Percentiles rank a stretch among this genome's conserved stretches.
Evolutionary conservation across 35 echinoderm and acorn worm species (phyloP).

Genomic region (Apostichopus californicus): DNA sequence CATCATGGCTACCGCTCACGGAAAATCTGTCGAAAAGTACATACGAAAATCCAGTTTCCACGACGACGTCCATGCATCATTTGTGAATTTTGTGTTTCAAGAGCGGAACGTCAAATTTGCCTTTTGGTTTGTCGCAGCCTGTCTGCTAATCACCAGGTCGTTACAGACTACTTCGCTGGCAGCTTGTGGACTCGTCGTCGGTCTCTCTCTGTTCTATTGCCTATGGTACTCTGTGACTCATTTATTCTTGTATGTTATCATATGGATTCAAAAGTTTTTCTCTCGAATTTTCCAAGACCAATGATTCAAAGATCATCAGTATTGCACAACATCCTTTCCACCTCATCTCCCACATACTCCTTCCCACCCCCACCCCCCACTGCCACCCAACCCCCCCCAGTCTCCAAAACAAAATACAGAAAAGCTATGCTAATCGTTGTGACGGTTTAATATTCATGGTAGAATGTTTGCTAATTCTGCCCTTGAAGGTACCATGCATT

Average conservation of each 20-base stretch:
- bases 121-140: not conserved
- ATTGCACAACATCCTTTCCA: too few relatives aligned
- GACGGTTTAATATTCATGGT: too few relatives aligned
- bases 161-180: not conserved
- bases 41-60: conserved; percentile 41
- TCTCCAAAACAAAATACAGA: too few relatives aligned
- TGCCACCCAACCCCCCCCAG: too few relatives aligned
- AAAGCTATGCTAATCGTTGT: too few relatives aligned
- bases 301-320: not conserved
- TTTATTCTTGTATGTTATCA: conserved; percentile 29
- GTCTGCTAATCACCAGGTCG: conserved; percentile 23
- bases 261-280: conserved; percentile 50
- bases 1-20: conserved; percentile 8
- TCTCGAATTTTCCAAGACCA: conserved; percentile 25
- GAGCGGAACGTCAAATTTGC: conserved; percentile 37
- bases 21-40: conserved; percentile 13
- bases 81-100: not conserved
- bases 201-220: conserved; percentile 20
- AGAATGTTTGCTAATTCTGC: too few relatives aligned
- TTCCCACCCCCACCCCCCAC: too few relatives aligned
- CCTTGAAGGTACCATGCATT: too few relatives aligned
- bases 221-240: conserved; percentile 41
- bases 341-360: too few relatives aligned
- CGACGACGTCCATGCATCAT: conserved; percentile 17
- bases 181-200: not conserved